Evolutionary conservation across 2,888 invertebrate species (phyloP).

Genomic region (Serripes groenlandicus): DNA sequence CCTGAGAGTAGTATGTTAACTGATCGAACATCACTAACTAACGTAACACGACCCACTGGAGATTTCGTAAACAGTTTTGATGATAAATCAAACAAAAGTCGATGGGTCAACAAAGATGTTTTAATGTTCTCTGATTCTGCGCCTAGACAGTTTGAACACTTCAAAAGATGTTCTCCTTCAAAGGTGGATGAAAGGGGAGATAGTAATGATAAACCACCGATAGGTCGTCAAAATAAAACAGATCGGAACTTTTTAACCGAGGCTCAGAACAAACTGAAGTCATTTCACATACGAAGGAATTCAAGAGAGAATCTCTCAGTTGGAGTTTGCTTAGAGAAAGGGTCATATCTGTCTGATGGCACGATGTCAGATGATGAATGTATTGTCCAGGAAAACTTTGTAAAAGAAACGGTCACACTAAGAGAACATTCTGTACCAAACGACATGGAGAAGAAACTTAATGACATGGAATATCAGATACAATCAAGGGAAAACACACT

Average conservation of each 20-base stretch:
- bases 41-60: slow-evolving; percentile 57
- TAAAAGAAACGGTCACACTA: neutral
- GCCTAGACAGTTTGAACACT: neutral
- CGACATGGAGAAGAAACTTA: slow-evolving; percentile 8
- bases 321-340: slow-evolving; percentile 25
- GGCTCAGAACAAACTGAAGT: slow-evolving; percentile 41
- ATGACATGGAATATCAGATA: neutral
- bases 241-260: slow-evolving; percentile 47
- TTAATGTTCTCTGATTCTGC: slow-evolving; percentile 24
- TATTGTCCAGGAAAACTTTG: neutral
- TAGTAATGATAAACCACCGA: slow-evolving; percentile 48
- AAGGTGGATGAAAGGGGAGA: slow-evolving; percentile 61
- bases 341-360: neutral
- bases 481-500: neutral
- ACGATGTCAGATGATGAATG: neutral
- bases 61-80: slow-evolving; percentile 60
- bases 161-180: neutral
- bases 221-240: slow-evolving; percentile 25
- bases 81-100: slow-evolving; percentile 35
- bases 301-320: slow-evolving; percentile 6
- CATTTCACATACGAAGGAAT: slow-evolving; percentile 22
- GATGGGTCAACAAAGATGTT: slow-evolving; percentile 53
- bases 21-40: slow-evolving; percentile 56
- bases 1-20: slow-evolving; percentile 2
- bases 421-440: neutral